Evolutionary conservation across 2,797 vertebrate genomes (phyloP).

Genomic region (Pipistrellus pygmaeus): DNA sequence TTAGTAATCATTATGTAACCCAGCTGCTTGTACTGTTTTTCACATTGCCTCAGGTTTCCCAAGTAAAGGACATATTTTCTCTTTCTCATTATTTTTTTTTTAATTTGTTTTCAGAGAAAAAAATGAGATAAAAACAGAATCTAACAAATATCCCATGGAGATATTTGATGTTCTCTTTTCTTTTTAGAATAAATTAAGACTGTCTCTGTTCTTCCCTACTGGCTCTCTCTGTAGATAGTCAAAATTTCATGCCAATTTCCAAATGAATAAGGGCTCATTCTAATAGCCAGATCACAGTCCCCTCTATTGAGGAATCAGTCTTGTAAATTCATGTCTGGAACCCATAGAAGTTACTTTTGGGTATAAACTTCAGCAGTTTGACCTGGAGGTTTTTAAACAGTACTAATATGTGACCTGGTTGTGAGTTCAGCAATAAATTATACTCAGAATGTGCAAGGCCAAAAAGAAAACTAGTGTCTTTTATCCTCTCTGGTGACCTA

Average conservation of each 20-base stretch:
- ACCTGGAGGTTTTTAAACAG: conserved; percentile 65
- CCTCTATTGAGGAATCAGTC: conserved; percentile 69
- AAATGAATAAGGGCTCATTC: conserved; percentile 76
- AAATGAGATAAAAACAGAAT: conserved; percentile 74
- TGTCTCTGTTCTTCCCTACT: conserved; percentile 71
- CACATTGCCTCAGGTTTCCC: conserved; percentile 64
- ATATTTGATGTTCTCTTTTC: conserved; percentile 75
- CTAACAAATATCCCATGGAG: conserved; percentile 80
- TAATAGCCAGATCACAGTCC: conserved; percentile 59
- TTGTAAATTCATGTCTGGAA: conserved; percentile 72
- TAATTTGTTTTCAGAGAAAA: conserved; percentile 78
- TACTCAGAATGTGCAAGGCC: conserved; percentile 70
- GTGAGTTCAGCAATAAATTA: conserved; percentile 76
- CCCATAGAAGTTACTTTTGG: conserved; percentile 68
- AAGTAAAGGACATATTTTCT: conserved; percentile 72
- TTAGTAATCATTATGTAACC: conserved; percentile 63
- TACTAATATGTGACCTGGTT: conserved; percentile 67
- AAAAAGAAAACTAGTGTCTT: conserved; percentile 78
- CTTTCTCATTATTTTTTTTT: conserved; percentile 82
- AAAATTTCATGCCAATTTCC: conserved; percentile 70
- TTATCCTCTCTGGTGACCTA: conserved; percentile 66
- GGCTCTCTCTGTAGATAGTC: conserved; percentile 64
- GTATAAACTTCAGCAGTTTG: conserved; percentile 64
- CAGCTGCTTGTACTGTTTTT: conserved; percentile 61
- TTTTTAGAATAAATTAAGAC: conserved; percentile 69